Evolutionary conservation across 23 tunicate genomes (phyloP), one percentile per base, ranked within the genome.

Genomic region (Botrylloides violaceus): DNA sequence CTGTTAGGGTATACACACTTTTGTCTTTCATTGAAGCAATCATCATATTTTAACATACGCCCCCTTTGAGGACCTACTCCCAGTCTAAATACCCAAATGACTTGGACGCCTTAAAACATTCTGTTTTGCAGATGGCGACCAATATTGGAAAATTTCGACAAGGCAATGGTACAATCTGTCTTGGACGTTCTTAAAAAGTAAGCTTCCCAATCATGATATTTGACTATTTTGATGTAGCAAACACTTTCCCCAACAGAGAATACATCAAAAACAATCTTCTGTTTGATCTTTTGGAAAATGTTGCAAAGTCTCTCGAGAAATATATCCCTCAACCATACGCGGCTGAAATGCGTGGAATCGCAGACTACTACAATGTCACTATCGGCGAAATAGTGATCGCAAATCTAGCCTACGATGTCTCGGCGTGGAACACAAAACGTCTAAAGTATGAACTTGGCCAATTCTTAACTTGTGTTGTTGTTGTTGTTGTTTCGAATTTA

Each of bases 321-420:
- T 87, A 32, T 36, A 76, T 87, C 49, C 82, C 86, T 4, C 86
- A 80, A 63, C 86, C 86, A 31, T 80, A 73, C 58, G 96, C 96
- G 23, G 96, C 81, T 59, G 96, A 81, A 49, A 55, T 88, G 66
- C 57, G 84, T 27, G 96, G 96, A 43, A 53, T 88, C 23, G 33
- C 35, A 19, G n/a, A 63, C 26, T 63, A 25, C 33, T 63, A 63
- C 70, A 28, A 66, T 18, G 73, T 34, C 28, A 35, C 24, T 3
- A 21, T 66, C 59, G 83, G 84, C 1, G 83, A 77, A 26, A 29
- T 88, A 18, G 88, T 77, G 6, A 15, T 88, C 4, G 66, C 43
- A 29, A 88, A 88, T 43, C 49, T 88, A 32, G 73, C 86, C 28
- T 88, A 88, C 66, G 96, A 88, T 55, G 60, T 82, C 4, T 64